Base-by-base conservation (phyloP, 2,113 vertebrate species). In the Panthera tigris region DNA sequence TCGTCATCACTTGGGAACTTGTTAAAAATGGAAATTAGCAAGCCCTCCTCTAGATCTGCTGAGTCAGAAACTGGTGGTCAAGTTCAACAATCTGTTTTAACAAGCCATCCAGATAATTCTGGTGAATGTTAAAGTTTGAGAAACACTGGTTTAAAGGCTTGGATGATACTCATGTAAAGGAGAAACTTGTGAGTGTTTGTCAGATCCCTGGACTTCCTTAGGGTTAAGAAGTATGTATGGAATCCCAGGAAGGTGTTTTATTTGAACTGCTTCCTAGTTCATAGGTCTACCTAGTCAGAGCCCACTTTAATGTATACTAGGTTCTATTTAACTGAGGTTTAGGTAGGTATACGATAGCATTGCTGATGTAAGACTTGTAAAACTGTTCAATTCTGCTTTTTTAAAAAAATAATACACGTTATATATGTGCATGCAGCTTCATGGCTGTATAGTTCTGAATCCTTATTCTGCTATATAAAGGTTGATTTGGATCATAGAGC, bases 21-120 rank as follows among this genome's bases (percentile, higher is more conserved):
- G 65, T 91, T 89, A 85, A 79, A 92, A 91, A 91, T 73, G 50
- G 76, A 94, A 33, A 86, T 55, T 97, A 45, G 78, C 10, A 96
- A 65, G 16, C 7, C 13, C 4, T 2, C n/a, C 29, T 31, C 31
- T 19, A 69, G 5, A 85, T 63, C 11, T 93, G 1, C 71, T 86
- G 10, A 33, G 27, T 80, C 31, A 87, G 73, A 90, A 90, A 87
- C n/a, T 91, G 61, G 18, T 68, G 27, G 21, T 68, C 16, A 48
- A 13, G 21, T 25, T 88, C 8, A 86, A 29, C 68, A 66, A 33
- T 55, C 57, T 68, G 19, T 90, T 86, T 94, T 88, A 80, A 45
- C 55, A 93, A 66, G 55, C 31, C 33, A n/a, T 41, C 27, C 11
- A 45, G 7, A 39, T 52, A 39, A 36, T 86, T 92, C 68, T 87